Evolutionary conservation across 2,113 vertebrate species (phyloP), one percentile per base, ranked within the genome.

Genomic region (Poecilia latipinna): DNA sequence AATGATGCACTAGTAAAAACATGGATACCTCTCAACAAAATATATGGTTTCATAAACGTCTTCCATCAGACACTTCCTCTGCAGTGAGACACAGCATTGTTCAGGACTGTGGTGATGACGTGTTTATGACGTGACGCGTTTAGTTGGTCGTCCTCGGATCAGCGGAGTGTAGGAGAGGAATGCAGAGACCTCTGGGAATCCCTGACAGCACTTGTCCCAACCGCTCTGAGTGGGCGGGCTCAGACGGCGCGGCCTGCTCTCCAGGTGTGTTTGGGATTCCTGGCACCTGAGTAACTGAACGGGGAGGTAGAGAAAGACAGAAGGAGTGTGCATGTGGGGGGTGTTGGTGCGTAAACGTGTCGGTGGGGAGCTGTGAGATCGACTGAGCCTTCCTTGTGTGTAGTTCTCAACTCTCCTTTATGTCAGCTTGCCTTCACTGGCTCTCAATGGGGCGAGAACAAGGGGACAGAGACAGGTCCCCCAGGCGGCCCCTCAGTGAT

Each of bases 401-500:
- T 32, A 65, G 74, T 42, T 60, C 77, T 85, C 73, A 84, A 87
- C 83, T 78, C 61, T 91, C 74, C 83, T 88, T 86, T 65, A 65
- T 84, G 89, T 93, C 91, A 87, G 89, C 93, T 92, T 64, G 65
- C 91, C 91, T 85, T 92, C 91, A 93, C 75, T 92, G 83, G 89
- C 77, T 92, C 86, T 94, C 92, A 94, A 94, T 94, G 88, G 91
- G 92, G 93, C 89, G 85, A 80, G 86, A 93, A 93, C 78, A 92
- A 83, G 89, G 81, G 81, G 88, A 88, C 73, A 76, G 85, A 78
- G 89, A 74, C 39, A 62, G 68, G 82, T 33, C 51, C 61, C 61
- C 78, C 54, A 65, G 31, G 74, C 12, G 79, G 85, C 85, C 87
- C 82, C 82, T 33, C 82, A 7, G 1, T 94, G 94, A 95, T 94